Base-by-base conservation (phyloP, 2,797 vertebrate genomes). In the Pseudochirops corinnae region DNA sequence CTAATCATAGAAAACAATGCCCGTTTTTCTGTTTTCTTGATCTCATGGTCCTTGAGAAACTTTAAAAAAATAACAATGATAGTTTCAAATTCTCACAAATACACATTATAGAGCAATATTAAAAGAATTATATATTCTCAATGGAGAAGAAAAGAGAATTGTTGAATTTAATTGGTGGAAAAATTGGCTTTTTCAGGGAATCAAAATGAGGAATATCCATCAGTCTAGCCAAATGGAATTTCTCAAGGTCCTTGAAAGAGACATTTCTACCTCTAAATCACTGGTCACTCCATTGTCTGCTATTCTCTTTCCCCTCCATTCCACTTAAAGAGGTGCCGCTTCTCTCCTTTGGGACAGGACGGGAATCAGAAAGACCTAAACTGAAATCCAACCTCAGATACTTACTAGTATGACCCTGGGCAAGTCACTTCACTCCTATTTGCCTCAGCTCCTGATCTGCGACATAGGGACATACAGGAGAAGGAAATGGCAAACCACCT, bases 1-100 rank as follows among this genome's bases (percentile, higher is more conserved):
- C 26, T 92, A 97, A 94, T 93, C 50, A 90, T 39, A 92, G 91
- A 96, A 93, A 95, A 93, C 91, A 67, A 92, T 91, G 96, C 60
- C 53, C 55, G 60, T 29, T 74, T 55, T 92, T 96, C 62, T 74
- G 92, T 94, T 50, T 94, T 94, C 82, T 82, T 94, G 92, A 95
- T 94, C 90, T 29, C 21, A 0, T 67, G 90, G 96, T 95, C 57
- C 33, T 96, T 33, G 50, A 74, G 39, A 95, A 91, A 55, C 29
- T 52, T 90, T 29, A 90, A 96, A 82, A 60, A 60, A 92, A 18
- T 67, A 90, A 74, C 2, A 82, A 93, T 74, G 57, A 93, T 46
- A 94, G 29, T 2, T 91, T 12, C 11, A 93, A 39, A 52, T 58
- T 90, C 96, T 50, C 55, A 82, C 0, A 56, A 55, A 92, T 56